Evolutionary conservation across 2,888 invertebrate genomes (phyloP).

Genomic region (Microctonus hyperodae): DNA sequence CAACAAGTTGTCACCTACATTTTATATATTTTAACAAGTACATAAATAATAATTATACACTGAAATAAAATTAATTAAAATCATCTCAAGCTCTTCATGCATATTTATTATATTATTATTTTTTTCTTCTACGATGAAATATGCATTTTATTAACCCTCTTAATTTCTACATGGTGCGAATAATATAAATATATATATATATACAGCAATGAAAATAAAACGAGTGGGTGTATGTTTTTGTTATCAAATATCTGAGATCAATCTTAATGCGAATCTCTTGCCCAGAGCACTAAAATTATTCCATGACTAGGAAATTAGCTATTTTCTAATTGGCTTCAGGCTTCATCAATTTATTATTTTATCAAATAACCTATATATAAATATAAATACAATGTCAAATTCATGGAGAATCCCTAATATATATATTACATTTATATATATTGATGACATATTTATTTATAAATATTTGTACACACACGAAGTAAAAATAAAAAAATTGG

Average conservation of each 20-base stretch:
- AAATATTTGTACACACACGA: slow-evolving; percentile 29
- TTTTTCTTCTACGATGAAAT: not conserved
- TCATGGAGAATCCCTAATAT: slow-evolving; percentile 12
- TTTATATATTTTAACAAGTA: not conserved
- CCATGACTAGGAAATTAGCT: slow-evolving; percentile 54
- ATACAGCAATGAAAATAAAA: slow-evolving; percentile 7
- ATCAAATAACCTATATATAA: not conserved
- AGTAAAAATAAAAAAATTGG: slow-evolving; percentile 34
- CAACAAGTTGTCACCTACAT: slow-evolving; percentile 12
- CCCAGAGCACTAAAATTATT: slow-evolving; percentile 49
- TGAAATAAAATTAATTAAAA: too few relatives aligned
- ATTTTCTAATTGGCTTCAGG: slow-evolving; percentile 25
- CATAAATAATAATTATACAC: not conserved
- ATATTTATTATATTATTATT: too few relatives aligned
- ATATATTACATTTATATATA: not conserved
- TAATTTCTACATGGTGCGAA: slow-evolving; percentile 16
- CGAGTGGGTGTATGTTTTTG: slow-evolving; percentile 6
- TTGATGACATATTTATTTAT: slow-evolving; percentile 13
- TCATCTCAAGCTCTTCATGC: too few relatives aligned
- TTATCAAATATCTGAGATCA: slow-evolving; percentile 39
- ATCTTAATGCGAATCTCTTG: slow-evolving; percentile 55
- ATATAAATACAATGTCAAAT: not conserved
- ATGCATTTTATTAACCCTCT: slow-evolving; percentile 15
- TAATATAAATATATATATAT: slow-evolving; percentile 9
- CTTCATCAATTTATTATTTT: slow-evolving; percentile 19